Base-by-base conservation (phyloP, 2,113 vertebrate species). In the Perca flavescens region DNA sequence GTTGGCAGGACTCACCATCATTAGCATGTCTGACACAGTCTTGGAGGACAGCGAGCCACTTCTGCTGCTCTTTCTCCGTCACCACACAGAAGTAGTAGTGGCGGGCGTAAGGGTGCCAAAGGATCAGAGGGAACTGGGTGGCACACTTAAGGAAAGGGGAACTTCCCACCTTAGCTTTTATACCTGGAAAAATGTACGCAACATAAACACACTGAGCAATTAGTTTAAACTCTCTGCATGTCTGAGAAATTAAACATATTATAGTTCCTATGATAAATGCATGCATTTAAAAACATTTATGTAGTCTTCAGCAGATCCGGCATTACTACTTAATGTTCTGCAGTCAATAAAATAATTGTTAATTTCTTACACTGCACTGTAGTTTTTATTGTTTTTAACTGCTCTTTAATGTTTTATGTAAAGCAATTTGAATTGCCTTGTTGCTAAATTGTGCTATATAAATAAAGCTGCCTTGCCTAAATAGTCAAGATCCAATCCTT, bases 21-120 rank as follows among this genome's bases (percentile, higher is more conserved):
- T 98, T 99, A 89, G 96, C 93, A 77, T 99, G 97, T 1, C 98
- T 74, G 34, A 98, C 93, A 0, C 98, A 99, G 90, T 99, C 98
- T 92, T 97, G 97, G 79, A 99, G 96, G 21, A 99, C 97, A 0
- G 97, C 97, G 3, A 86, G 90, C 98, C 98, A 99, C 91, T 96
- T 97, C 89, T 97, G 91, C 88, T 99, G 98, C 89, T 99, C 98
- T 0, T 96, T 96, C 88, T 96, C 96, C 0, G 96, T 96, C 88
- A 92, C 95, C 83, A 96, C 93, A 1, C 97, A 99, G 94, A 98
- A 99, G 88, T 96, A 97, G 57, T 96, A 96, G 91, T 98, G 97
- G 0, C 94, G 93, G 5, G 95, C 93, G 0, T 96, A 97, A 1
- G 97, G 97, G 70, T 99, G 98, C 97, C 97, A 99, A 34, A 99